Percentiles rank a stretch among this genome's conserved stretches.
These are phyloP conservation scores for Dasysyrphus albostriatus DNA, from an alignment of 2,888 invertebrate genomes.

Conservation along the genomic window DNA sequence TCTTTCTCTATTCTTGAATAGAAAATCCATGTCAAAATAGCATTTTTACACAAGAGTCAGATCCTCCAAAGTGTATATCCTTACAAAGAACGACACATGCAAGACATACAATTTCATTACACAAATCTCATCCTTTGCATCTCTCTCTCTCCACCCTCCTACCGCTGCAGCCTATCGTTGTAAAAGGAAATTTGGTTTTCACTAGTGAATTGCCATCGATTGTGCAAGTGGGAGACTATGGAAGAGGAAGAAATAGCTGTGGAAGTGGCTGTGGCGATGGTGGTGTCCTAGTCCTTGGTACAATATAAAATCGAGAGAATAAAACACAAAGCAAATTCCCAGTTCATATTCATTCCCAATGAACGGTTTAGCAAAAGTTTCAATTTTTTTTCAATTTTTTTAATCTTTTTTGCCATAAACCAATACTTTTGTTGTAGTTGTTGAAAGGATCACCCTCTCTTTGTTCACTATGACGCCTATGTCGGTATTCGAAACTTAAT, in stretches of 20 bases:
- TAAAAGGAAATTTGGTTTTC: slow-evolving; percentile 67
- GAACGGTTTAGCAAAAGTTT: slow-evolving; percentile 34
- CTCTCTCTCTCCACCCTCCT: neutral
- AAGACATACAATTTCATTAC: slow-evolving; percentile 66
- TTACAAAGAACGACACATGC: slow-evolving; percentile 50
- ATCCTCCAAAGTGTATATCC: slow-evolving; percentile 25
- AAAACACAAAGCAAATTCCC: slow-evolving; percentile 59
- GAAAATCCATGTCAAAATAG: slow-evolving; percentile 44
- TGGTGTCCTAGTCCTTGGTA: slow-evolving; percentile 14
- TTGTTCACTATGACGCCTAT: slow-evolving; percentile 5
- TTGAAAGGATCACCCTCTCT: slow-evolving; percentile 38
- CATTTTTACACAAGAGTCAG: slow-evolving; percentile 21
- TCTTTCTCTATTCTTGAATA: slow-evolving; percentile 20
- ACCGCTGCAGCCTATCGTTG: slow-evolving; percentile 18
- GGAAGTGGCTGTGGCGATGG: neutral
- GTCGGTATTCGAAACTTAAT: slow-evolving; percentile 52
- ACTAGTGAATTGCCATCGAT: slow-evolving; percentile 58
- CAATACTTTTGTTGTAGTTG: neutral
- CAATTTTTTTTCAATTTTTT: slow-evolving; percentile 15
- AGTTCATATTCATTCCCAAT: slow-evolving; percentile 59
- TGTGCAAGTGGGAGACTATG: slow-evolving; percentile 1
- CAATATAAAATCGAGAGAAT: slow-evolving; percentile 23
- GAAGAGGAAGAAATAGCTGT: neutral
- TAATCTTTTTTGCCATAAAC: slow-evolving; percentile 6
- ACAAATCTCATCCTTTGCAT: slow-evolving; percentile 23